Base-by-base conservation (phyloP, 2,888 invertebrate genomes). In the Tachina lurida region DNA sequence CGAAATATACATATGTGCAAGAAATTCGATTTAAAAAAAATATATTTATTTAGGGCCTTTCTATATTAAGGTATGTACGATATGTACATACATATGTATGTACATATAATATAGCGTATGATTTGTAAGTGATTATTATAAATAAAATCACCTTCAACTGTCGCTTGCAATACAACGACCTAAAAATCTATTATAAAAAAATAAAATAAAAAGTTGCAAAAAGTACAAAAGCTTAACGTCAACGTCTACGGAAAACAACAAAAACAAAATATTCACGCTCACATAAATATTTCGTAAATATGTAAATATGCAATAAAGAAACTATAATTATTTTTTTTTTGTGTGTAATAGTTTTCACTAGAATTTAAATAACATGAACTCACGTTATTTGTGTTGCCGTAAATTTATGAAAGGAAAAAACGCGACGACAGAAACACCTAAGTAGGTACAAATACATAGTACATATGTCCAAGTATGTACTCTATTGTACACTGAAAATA, bases 141-240 rank as follows among this genome's bases (percentile, higher is more conserved):
- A 78, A 78, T 70, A 78, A 70, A 90, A 90, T 90, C 90, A 90
- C 90, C 90, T 91, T 90, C 90, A 91, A 91, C 91, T 90, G 88
- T 87, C 88, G 83, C 87, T 89, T 87, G 89, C 88, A 89, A 89
- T 90, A 88, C 88, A 88, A 89, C 88, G 89, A 89, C 89, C 88
- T 63, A 79, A 75, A 15, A 54, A 56, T n/a, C 19, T 52, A 31
- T 67, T 67, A 63, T 19, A 65, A 62, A 74, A 68, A 76, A 68
- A 71, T 17, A 41, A 71, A 60, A 70, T 62, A 58, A 75, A 67
- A 49, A 73, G 31, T 77, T 74, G 56, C 47, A 78, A 60, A 79
- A 79, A 71, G 43, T 58, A 39, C 15, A 68, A 81, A 74, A 68
- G 43, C 65, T 65, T 43, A 75, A 74, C 74, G 75, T 75, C 75